These are phyloP conservation scores for Scaptomyza tumidula DNA, from an alignment of 2,888 invertebrate genomes.

Conservation along the genomic window DNA sequence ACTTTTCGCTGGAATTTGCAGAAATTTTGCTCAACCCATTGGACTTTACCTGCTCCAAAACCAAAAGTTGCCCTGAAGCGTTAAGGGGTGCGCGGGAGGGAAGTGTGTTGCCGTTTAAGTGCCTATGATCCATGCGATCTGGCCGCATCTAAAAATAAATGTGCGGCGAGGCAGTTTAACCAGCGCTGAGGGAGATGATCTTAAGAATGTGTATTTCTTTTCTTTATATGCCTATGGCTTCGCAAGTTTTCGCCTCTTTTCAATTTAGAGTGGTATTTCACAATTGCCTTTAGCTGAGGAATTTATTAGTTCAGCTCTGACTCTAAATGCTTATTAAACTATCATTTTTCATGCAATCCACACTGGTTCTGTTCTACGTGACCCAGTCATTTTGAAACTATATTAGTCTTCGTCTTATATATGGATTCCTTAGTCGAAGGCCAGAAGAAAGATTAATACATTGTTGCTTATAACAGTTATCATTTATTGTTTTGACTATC, in stretches of 20 bases:
- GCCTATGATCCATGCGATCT: constrained; percentile 42
- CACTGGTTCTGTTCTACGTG: not conserved
- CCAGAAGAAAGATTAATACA: not conserved
- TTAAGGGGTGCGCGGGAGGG: not conserved
- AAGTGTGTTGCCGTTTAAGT: constrained; percentile 32
- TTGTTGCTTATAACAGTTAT: not conserved
- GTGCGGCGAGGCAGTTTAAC: constrained; percentile 6
- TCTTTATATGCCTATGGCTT: not conserved
- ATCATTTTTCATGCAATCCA: constrained; percentile 13
- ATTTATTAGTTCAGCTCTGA: constrained; percentile 2
- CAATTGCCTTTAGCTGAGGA: constrained; percentile 14
- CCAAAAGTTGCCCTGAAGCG: constrained; percentile 26
- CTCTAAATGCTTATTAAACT: constrained; percentile 28
- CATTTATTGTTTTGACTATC: constrained; percentile 1
- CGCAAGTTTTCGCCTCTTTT: constrained; percentile 14
- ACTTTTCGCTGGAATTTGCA: constrained; percentile 69
- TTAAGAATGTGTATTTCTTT: constrained; percentile 23
- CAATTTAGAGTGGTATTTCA: constrained; percentile 22
- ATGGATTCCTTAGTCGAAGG: not conserved
- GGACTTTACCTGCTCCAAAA: constrained; percentile 42
- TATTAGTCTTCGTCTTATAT: not conserved
- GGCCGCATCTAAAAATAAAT: constrained; percentile 48
- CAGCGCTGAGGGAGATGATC: constrained; percentile 52
- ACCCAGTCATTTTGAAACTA: not conserved
- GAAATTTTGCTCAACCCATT: constrained; percentile 37